Evolutionary conservation across 1,140 invertebrate genomes (phyloP).

Genomic region (Drosophila ercepeae): DNA sequence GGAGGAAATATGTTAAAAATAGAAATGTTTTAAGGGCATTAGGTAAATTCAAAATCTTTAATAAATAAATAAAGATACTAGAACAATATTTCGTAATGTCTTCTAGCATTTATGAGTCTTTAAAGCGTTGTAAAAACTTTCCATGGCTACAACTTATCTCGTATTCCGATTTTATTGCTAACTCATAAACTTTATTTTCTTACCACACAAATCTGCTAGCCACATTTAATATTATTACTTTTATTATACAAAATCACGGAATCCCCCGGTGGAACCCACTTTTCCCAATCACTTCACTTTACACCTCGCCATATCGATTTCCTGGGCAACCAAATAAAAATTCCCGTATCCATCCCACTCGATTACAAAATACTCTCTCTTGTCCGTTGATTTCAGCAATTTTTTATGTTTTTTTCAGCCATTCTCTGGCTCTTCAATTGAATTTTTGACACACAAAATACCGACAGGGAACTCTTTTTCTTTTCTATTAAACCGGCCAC

Average conservation of each 20-base stretch:
- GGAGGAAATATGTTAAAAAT: conserved; percentile 3
- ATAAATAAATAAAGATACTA: not conserved
- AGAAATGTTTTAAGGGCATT: conserved; percentile 11
- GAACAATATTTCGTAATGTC: too few relatives aligned
- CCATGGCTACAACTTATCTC: too few relatives aligned
- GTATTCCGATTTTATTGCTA: too few relatives aligned
- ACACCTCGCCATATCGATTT: conserved; percentile 11
- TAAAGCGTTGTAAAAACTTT: too few relatives aligned
- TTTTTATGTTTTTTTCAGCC: not conserved
- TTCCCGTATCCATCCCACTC: not conserved
- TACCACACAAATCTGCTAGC: not conserved
- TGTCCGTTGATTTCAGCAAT: conserved; percentile 40
- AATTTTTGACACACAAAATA: conserved; percentile 73
- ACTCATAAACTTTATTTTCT: not conserved
- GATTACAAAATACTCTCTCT: conserved; percentile 10
- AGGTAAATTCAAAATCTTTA: not conserved
- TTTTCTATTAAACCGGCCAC: conserved; percentile 1
- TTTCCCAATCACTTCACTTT: conserved; percentile 6
- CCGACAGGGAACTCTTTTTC: conserved; percentile 26
- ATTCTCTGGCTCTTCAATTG: conserved; percentile 5
- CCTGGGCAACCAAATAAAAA: conserved; percentile 6
- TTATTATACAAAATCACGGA: not conserved
- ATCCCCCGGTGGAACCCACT: not conserved
- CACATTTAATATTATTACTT: not conserved
- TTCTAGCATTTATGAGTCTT: too few relatives aligned